Base-by-base conservation (phyloP, 2,113 vertebrate genomes). In the Conger conger region DNA sequence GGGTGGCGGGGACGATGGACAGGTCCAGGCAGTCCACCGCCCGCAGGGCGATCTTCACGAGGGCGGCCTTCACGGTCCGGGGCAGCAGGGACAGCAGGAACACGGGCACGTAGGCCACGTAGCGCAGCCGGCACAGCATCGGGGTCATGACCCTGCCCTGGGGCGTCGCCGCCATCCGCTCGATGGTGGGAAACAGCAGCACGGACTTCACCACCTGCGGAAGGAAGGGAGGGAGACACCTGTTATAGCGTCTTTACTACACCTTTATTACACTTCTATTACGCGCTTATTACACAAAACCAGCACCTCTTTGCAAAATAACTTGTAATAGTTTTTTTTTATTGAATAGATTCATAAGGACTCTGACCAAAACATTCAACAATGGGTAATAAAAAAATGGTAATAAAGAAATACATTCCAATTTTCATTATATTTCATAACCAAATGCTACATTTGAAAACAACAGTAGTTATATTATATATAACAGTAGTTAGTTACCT, bases 121-220 rank as follows among this genome's bases (percentile, higher is more conserved):
- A 99, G 0, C 98, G 97, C 17, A 99, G 89, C 54, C 93, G 94
- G 93, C 97, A 98, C 79, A 99, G 84, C 80, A 98, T 1, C 0
- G 97, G 98, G 0, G 97, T 98, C 94, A 97, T 93, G 20, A 97
- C 87, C 90, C 94, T 96, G 17, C 98, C 98, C 15, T 96, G 96
- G 0, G 97, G 98, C 0, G 94, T 95, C 92, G 94, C 92, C 1
- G 97, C 95, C 93, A 99, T 97, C 27, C 96, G 96, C 87, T 99
- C 98, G 5, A 99, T 99, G 0, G 98, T 99, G 0, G 98, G 98
- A 86, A 99, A 99, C 37, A 99, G 95, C 94, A 99, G 90, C 87
- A 98, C 88, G 0, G 96, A 92, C 90, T 96, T 98, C 36, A 97
- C 68, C 40, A 99, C 92, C 98, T 99, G 89, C 33, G 54, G 33